Base-by-base conservation (phyloP, 2,797 vertebrate species). In the Cossypha heuglini region DNA sequence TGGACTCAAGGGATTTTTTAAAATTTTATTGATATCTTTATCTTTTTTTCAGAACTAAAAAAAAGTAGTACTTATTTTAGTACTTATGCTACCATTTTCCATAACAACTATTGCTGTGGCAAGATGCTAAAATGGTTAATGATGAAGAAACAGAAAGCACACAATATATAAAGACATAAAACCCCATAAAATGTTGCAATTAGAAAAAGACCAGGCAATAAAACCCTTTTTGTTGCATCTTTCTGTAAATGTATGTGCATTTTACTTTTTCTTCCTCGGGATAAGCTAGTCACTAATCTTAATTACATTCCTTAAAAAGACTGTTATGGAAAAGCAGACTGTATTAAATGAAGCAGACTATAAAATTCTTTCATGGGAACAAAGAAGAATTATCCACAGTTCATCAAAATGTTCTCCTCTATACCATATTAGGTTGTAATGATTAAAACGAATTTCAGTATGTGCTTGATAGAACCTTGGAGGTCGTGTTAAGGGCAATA, bases 311-410 rank as follows among this genome's bases (percentile, higher is more conserved):
- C 46, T 69, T 87, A 58, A 81, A 88, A 92, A 85, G 73, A 82
- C 35, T 71, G 52, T 83, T 95, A 94, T 73, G 51, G 81, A 95
- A 93, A 95, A 94, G 40, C 38, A 55, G 57, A 76, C 43, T 75
- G 79, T 75, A 93, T 94, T 91, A 91, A 94, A 87, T 93, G 75
- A 95, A 89, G 72, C 67, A 88, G 83, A 72, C 63, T 67, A 82
- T 67, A 40, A 62, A 43, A 48, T 93, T 94, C 59, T 83, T 93
- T 79, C 74, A 73, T 21, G n/a, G 51, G 82, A 91, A 94, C 86
- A 94, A 90, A 79, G 79, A 86, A 67, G 38, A 24, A 87, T 80
- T 92, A 89, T 72, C 80, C 35, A 81, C 52, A 71, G 74, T 89
- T 93, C 37, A 79, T 89, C 90, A 78, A 79, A 94, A 85, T 92